Percentiles rank a stretch among this genome's conserved stretches.
Evolutionary conservation across 2,888 invertebrate genomes (phyloP).

Genomic region (Archaeoteleia sp.): DNA sequence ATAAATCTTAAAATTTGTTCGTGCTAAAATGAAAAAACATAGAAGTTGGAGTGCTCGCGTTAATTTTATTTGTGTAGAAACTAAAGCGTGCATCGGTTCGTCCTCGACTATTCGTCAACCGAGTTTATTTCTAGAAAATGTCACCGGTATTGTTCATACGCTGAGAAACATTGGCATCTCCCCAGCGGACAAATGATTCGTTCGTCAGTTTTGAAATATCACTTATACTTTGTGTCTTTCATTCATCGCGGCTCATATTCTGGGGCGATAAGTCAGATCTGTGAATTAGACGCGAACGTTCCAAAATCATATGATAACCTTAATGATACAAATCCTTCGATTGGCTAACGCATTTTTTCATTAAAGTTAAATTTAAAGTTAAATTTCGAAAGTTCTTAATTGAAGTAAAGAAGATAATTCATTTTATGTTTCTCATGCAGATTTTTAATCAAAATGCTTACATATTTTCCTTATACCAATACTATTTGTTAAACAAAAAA

Average conservation of each 20-base stretch:
- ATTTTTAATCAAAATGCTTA: no score
- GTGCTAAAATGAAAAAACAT: conserved; percentile 14
- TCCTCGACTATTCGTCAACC: conserved; percentile 48
- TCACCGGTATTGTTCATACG: conserved; percentile 50
- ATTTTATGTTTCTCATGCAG: no score
- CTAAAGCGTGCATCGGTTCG: conserved; percentile 39
- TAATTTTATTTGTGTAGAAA: conserved; percentile 49
- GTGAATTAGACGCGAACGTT: conserved; percentile 34
- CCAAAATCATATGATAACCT: conserved; percentile 12
- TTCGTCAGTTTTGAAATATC: conserved; percentile 46
- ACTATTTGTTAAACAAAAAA: conserved; percentile 24
- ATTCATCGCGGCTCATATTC: conserved; percentile 62
- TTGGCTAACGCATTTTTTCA: conserved; percentile 11
- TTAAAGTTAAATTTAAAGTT: no score
- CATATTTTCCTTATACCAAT: conserved; percentile 22
- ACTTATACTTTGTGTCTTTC: conserved; percentile 54
- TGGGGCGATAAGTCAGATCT: conserved; percentile 10
- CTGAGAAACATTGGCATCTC: conserved; percentile 54
- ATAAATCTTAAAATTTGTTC: no score
- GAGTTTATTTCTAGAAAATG: conserved; percentile 53
- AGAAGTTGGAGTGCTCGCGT: conserved; percentile 28
- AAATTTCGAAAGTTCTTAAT: no score
- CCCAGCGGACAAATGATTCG: conserved; percentile 54
- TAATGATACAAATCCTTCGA: conserved; percentile 17
- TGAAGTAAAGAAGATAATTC: no score